Conservation (phyloP, 2,113 vertebrate species). For the Gymnarchus niloticus region DNA sequence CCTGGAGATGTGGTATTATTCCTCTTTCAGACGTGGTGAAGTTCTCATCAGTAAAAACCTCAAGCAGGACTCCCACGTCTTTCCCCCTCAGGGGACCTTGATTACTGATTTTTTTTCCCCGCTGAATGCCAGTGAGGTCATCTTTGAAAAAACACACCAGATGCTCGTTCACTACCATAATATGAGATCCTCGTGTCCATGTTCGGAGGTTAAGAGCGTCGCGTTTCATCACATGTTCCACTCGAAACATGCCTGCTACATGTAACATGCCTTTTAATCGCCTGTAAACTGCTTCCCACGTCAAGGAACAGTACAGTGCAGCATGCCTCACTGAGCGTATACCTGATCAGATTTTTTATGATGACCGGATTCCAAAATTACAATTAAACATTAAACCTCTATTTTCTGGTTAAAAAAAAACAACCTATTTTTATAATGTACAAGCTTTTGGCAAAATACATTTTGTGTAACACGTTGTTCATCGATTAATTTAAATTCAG, state of each 20-base stretch:
- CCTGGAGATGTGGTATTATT: background rate
- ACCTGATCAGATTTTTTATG: background rate
- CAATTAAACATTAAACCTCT: background rate
- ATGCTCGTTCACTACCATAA: background rate
- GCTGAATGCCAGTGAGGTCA: background rate
- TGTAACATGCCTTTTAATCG: background rate
- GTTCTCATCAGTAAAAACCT: background rate
- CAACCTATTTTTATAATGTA: background rate
- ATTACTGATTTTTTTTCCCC: background rate
- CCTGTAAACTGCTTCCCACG: background rate
- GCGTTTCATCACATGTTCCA: background rate
- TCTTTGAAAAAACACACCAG: background rate
- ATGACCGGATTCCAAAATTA: background rate
- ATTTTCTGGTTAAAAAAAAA: background rate
- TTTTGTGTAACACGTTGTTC: background rate
- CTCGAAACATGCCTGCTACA: background rate
- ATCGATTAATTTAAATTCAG: background rate
- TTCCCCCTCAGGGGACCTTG: background rate
- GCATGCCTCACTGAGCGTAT: background rate
- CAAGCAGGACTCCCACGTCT: background rate
- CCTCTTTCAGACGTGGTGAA: background rate
- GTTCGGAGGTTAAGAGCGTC: background rate
- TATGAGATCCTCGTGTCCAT: background rate
- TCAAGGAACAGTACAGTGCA: background rate
- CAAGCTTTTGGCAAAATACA: too few relatives aligned